Conservation (phyloP, 2,797 vertebrate genomes). For the Chaetophractus vellerosus region DNA sequence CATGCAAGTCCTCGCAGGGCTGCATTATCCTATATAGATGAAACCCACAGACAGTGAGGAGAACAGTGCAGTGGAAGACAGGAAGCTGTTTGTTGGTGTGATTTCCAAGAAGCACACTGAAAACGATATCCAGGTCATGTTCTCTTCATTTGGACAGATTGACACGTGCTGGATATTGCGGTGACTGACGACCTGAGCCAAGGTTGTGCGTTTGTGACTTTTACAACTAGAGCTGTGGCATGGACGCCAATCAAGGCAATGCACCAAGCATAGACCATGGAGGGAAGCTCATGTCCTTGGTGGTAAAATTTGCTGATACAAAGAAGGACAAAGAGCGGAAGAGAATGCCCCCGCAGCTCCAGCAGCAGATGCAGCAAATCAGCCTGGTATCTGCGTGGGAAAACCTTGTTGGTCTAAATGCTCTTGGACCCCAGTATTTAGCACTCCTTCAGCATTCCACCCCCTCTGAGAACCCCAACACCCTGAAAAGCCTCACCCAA, state of each 20-base stretch:
- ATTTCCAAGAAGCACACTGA: slow-evolving; percentile 99
- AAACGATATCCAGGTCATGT: slow-evolving; percentile 99
- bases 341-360: slow-evolving; percentile 97
- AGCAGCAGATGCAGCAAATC: slow-evolving; percentile 99
- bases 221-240: slow-evolving; percentile 98
- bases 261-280: slow-evolving; percentile 99
- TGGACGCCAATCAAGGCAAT: slow-evolving; percentile 99
- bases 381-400: slow-evolving; percentile 99
- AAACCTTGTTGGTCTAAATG: slow-evolving; percentile 97
- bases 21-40: slow-evolving; percentile 99
- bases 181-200: slow-evolving; percentile 97
- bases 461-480: slow-evolving; percentile 95
- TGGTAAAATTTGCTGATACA: slow-evolving; percentile 99
- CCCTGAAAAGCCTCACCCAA: slow-evolving; percentile 97
- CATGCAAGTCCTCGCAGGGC: slow-evolving; percentile 99
- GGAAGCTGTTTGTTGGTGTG: slow-evolving; percentile 99
- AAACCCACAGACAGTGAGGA: slow-evolving; percentile 99
- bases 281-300: slow-evolving; percentile 99
- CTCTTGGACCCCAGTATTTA: slow-evolving; percentile 97
- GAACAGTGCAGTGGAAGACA: slow-evolving; percentile 99
- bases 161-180: slow-evolving; percentile 98
- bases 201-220: slow-evolving; percentile 99
- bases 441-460: slow-evolving; percentile 99
- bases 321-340: slow-evolving; percentile 99
- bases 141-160: slow-evolving; percentile 98